These are phyloP conservation scores for Andinoacara biseriatus DNA, from an alignment of 2,113 vertebrate species.

Conservation along the genomic window DNA sequence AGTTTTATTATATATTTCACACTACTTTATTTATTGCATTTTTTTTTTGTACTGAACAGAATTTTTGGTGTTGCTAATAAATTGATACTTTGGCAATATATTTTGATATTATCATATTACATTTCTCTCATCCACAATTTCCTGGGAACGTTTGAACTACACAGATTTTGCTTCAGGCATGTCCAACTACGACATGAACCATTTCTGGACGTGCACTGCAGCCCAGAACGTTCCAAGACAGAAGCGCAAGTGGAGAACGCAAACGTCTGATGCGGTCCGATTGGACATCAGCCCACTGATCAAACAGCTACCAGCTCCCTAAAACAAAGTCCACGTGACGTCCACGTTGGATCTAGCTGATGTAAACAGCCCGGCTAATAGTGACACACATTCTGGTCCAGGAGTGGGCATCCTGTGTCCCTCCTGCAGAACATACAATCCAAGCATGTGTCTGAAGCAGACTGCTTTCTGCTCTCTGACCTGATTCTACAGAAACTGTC, in stretches of 20 bases:
- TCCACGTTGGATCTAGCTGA: not conserved
- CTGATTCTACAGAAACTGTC: not conserved
- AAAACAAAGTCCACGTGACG: not conserved
- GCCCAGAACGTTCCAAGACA: not conserved
- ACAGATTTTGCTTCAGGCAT: not conserved
- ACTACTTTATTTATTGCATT: not conserved
- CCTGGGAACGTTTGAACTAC: too few species aligned
- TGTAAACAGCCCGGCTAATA: not conserved
- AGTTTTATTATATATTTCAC: not conserved
- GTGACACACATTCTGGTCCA: not conserved
- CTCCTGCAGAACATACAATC: too few species aligned
- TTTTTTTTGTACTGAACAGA: not conserved
- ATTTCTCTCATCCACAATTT: too few species aligned
- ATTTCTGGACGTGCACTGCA: not conserved
- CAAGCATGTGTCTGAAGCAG: too few species aligned
- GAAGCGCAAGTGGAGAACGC: not conserved
- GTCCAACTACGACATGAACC: too few species aligned
- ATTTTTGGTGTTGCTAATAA: not conserved
- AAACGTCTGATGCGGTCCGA: not conserved
- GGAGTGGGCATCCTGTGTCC: not conserved
- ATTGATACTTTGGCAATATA: not conserved
- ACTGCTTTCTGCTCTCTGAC: not conserved
- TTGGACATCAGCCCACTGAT: not conserved
- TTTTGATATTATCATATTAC: too few species aligned
- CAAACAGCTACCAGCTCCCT: not conserved